Percentiles rank a stretch among this genome's conserved stretches.
Evolutionary conservation across 2,113 vertebrate species (phyloP).

Genomic region (cattle (Bos taurus)): DNA sequence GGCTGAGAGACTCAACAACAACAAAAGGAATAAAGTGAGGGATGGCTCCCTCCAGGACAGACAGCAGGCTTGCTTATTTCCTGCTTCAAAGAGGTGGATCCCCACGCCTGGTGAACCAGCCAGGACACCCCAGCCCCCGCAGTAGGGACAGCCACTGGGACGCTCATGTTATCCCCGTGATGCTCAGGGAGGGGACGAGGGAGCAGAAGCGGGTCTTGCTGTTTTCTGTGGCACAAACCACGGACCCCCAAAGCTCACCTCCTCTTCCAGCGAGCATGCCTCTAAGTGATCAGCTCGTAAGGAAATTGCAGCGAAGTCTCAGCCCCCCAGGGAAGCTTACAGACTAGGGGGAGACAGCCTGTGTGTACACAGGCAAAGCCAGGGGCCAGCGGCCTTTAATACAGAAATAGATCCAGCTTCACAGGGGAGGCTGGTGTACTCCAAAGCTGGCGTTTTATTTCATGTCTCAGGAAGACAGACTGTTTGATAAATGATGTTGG

Average conservation of each 20-base stretch:
- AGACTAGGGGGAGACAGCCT: too few species aligned
- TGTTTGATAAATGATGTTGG: background rate
- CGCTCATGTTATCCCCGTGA: rapidly evolving
- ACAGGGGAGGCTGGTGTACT: rapidly evolving
- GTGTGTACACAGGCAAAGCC: background rate
- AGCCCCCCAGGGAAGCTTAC: background rate
- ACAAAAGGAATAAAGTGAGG: background rate
- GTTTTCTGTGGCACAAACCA: background rate
- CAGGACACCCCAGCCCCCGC: too few species aligned
- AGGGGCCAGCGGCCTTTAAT: too few species aligned
- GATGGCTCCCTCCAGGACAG: background rate
- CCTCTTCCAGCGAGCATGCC: background rate
- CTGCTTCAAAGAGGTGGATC: background rate
- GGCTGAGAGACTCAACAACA: background rate
- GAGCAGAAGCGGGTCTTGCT: background rate
- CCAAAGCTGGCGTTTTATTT: background rate
- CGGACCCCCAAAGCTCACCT: background rate
- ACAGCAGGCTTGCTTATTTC: background rate
- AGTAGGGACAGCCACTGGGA: rapidly evolving
- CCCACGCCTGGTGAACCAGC: rapidly evolving
- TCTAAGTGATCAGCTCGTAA: too few species aligned
- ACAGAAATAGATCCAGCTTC: background rate
- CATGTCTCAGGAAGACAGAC: background rate
- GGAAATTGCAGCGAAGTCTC: background rate
- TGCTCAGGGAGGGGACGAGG: background rate